These are phyloP conservation scores for Eueremaeus valkanovi DNA, from an alignment of 2,888 invertebrate species.

Conservation along the genomic window DNA sequence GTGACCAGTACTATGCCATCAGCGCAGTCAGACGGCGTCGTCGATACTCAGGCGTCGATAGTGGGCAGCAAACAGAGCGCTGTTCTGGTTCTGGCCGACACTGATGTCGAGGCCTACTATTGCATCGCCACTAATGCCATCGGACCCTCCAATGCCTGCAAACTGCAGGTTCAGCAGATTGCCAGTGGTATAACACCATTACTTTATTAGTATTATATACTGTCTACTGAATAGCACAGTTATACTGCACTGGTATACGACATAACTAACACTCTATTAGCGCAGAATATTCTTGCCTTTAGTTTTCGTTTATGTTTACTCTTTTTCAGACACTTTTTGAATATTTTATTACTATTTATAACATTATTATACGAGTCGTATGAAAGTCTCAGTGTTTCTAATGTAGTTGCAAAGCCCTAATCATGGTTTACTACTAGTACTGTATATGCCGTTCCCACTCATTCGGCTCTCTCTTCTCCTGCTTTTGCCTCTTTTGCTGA, in stretches of 20 bases:
- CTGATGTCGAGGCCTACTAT: constrained; percentile 65
- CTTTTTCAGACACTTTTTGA: background rate
- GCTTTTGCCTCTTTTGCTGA: background rate
- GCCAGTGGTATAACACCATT: background rate
- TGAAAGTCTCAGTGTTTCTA: no score
- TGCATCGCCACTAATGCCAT: constrained; percentile 81
- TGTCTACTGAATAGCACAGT: no score
- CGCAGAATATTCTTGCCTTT: no score
- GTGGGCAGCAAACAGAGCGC: constrained; percentile 15
- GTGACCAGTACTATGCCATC: background rate
- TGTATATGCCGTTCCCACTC: background rate
- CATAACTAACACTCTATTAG: no score
- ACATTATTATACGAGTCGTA: background rate
- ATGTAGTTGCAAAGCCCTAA: no score
- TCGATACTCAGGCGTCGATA: background rate
- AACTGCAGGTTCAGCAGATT: constrained; percentile 54
- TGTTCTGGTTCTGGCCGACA: constrained; percentile 63
- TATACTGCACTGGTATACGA: no score
- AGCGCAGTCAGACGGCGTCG: background rate
- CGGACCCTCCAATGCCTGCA: constrained; percentile 60
- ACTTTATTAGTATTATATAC: no score
- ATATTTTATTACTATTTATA: constrained; percentile 6
- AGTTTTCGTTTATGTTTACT: background rate
- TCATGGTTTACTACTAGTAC: no score
- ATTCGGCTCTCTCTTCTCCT: no score